Base-by-base conservation (phyloP, 2,113 vertebrate species). In the Quiscalus mexicanus region DNA sequence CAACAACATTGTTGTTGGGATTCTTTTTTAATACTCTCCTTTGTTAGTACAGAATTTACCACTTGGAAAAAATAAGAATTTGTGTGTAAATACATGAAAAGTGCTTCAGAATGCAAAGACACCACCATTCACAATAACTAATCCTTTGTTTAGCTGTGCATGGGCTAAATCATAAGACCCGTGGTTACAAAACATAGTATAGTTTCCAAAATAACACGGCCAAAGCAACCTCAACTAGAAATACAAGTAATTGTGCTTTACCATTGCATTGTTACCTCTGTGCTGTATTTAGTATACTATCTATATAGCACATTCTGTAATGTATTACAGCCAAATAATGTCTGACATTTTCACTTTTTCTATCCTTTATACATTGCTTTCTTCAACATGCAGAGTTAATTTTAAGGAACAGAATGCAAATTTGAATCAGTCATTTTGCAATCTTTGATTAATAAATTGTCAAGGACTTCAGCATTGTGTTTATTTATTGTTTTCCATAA, bases 61-160 rank as follows among this genome's bases (percentile, higher is more conserved):
- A 30, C 7, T 56, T 39, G 17, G 7, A 8, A 68, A 35, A 67
- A 77, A 5, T 14, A 42, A 11, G 21, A n/a, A 17, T 47, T 74
- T 62, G 6, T 45, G 8, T 41, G 5, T 5, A 49, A 92, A 39
- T 8, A 67, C 33, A 44, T 10, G 27, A 63, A n/a, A 70, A 39
- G 4, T 65, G 6, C 10, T 30, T 78, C 27, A 75, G 27, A 82
- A 71, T 33, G 7, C 12, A 67, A 30, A 52, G 15, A 42, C 37
- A n/a, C 0, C 5, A 24, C 4, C 30, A 4, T 18, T 8, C 15
- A 45, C 6, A 13, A 16, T 3, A 47, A 15, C 4, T 68, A 68
- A 56, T 76, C 49, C 27, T 50, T 15, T 35, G 37, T 49, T 90
- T 50, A 50, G 12, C 1, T 71, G 5, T 44, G 1, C 31, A n/a